Evolutionary conservation across 2,888 invertebrate genomes (phyloP), one percentile per base, ranked within the genome.

Genomic region (Andrena flavipes): DNA sequence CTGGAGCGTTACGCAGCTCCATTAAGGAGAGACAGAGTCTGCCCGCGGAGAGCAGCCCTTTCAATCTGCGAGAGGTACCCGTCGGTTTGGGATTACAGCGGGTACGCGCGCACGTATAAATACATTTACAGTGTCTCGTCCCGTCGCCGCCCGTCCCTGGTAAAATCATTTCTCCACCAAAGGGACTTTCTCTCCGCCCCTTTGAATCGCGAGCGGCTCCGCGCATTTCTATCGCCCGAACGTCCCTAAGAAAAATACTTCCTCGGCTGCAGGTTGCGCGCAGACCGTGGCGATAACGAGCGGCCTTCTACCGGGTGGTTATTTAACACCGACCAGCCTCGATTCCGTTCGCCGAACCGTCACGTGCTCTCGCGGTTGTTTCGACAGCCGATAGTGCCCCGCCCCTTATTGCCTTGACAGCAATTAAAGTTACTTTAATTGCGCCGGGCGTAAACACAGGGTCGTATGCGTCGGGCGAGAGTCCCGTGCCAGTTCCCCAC

Each of bases 1-100:
- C 87, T 87, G 75, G 84, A 84, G 86, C 87, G 85, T 88, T 60
- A 88, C 89, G 88, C 89, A 86, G 89, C 88, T 91, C 91, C 90
- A 90, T 90, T 91, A 90, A 86, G 84, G 71, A 84, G 81, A 89
- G 91, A 89, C 88, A 88, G 88, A 84, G 85, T 78, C 30, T 5
- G 16, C 42, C 0, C 16, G 13, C 42, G 23, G 42, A 29, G 60
- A 33, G 76, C 10, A 60, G 70, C 67, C 69, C 80, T 80, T 82
- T 82, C 76, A 74, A 75, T 82, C 72, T 59, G 72, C 69, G 26
- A 77, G 81, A 81, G 68, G 65, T 77, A 56, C 72, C 75, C 84
- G 73, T 64, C 63, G 82, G 74, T 86, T 84, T 76, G 48, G 78
- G 76, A 86, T 83, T 80, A 79, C 86, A 49, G 42, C 69, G 64